Percentiles rank a stretch among this genome's conserved stretches.
phyloP scores from a whole-genome alignment of 1,140 invertebrate genomes.

The Colletes gigas region DNA sequence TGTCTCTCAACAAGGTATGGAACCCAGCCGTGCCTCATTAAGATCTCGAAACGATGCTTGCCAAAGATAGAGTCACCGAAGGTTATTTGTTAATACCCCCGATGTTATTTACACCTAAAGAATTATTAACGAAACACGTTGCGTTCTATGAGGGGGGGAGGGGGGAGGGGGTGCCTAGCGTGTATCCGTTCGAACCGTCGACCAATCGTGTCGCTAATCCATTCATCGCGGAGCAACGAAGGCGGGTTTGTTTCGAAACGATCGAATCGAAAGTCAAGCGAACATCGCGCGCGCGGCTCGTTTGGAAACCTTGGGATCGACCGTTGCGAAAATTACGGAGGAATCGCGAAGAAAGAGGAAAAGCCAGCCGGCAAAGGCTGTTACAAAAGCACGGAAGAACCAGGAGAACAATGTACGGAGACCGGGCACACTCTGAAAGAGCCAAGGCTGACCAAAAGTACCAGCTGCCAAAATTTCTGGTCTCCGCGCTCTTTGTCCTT shows the following conservation, averaged over 20 bases:
- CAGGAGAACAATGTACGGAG: slow-evolving; percentile 14
- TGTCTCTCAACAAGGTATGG: slow-evolving; percentile 57
- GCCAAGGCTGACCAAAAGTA: slow-evolving; percentile 24
- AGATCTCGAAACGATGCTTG: slow-evolving; percentile 56
- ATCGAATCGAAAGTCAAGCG: background rate
- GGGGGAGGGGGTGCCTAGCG: background rate
- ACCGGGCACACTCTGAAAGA: slow-evolving; percentile 16
- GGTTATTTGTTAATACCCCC: slow-evolving; percentile 37
- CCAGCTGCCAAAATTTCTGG: slow-evolving; percentile 63
- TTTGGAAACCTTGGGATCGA: background rate
- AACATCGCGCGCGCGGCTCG: background rate
- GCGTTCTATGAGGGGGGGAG: background rate
- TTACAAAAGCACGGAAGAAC: slow-evolving; percentile 28
- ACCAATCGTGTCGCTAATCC: background rate
- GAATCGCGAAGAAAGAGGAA: slow-evolving; percentile 20
- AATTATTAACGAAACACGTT: slow-evolving; percentile 2
- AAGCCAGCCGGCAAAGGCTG: slow-evolving; percentile 17
- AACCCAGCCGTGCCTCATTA: slow-evolving; percentile 56
- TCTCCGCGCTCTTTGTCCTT: slow-evolving; percentile 47
- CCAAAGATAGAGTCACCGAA: slow-evolving; percentile 49
- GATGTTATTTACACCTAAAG: slow-evolving; percentile 25
- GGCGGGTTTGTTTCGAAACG: background rate
- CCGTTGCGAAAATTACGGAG: background rate
- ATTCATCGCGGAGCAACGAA: background rate
- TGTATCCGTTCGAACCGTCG: background rate